A percentile compares a stretch with the other conserved stretches of the same genome.
phyloP scores from a whole-genome alignment of 2,888 invertebrate genomes.

The Cantharis flavilabris region DNA sequence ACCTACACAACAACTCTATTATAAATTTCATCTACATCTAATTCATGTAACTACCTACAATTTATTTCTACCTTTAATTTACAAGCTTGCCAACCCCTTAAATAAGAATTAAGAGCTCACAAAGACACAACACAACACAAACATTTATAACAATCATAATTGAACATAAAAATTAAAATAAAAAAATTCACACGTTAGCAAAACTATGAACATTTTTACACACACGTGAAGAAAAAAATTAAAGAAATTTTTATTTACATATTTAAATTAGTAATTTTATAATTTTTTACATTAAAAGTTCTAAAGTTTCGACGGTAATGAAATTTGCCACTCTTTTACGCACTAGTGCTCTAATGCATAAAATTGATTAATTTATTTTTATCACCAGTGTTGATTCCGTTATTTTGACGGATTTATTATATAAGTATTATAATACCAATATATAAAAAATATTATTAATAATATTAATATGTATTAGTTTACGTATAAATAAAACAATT shows the following conservation, averaged over 20 bases:
- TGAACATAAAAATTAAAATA: constrained; percentile 39
- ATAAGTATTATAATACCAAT: no score
- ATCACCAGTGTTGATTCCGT: no score
- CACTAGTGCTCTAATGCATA: no score
- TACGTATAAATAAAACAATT: no score
- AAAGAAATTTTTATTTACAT: constrained; percentile 5
- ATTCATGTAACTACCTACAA: constrained; percentile 14
- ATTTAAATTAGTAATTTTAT: background rate
- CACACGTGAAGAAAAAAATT: constrained; percentile 23
- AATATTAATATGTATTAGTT: no score
- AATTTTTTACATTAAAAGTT: background rate
- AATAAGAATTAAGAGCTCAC: constrained; percentile 48
- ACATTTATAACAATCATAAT: constrained; percentile 25
- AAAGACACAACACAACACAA: constrained; percentile 58
- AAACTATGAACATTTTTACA: constrained; percentile 1
- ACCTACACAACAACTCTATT: constrained; percentile 7
- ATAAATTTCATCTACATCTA: constrained; percentile 10
- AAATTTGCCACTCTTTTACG: background rate
- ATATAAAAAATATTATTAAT: no score
- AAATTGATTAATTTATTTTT: no score
- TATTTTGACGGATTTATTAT: no score
- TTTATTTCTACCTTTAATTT: constrained; percentile 44
- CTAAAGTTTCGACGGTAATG: background rate
- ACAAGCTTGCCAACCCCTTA: constrained; percentile 58
- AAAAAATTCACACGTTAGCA: background rate